Evolutionary conservation across 2,888 invertebrate genomes (phyloP), one percentile per base, ranked within the genome.

Genomic region (Linnaemya vulpina): DNA sequence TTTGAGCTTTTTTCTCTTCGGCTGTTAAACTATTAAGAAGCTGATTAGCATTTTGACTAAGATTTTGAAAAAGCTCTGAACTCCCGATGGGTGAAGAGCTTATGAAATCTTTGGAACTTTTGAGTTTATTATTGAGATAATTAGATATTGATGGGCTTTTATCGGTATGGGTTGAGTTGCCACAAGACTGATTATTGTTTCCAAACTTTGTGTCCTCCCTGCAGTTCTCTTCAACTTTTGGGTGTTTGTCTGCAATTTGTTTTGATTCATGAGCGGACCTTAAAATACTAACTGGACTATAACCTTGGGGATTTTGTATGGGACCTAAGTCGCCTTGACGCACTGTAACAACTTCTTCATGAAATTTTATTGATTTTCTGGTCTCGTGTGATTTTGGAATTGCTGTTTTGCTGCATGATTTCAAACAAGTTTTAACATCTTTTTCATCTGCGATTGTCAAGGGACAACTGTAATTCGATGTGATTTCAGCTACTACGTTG

Each of bases 281-380:
- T 63, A 86, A 65, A 53, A 87, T 88, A 51, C 86, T 80, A 4
- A 86, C 75, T 9, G 86, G 68, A 43, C 81, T 87, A 15, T 80
- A 81, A 38, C 77, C 71, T 7, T 70, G 79, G 1, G 62, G 71
- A 25, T 70, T 70, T 55, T 87, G 88, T 70, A 87, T 76, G 0
- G 86, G 82, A 40, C 62, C 65, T 0, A 67, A 11, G 40, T 88
- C 87, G 3, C 82, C 74, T 13, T 89, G 55, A 17, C 89, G 88
- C 30, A 89, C 70, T 43, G 88, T 87, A 0, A 88, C 88, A 1
- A 88, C 87, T n/a, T 89, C 88, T 40, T 90, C 89, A 1, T 81
- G 87, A 20, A 90, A 89, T 60, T 90, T 90, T 0, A 90, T 88
- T 0, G 89, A 90, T 35, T 89, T 89, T 55, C 88, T 80, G 2